phyloP scores from a whole-genome alignment of 2,797 vertebrate genomes.

The Gymnothorax javanicus region DNA sequence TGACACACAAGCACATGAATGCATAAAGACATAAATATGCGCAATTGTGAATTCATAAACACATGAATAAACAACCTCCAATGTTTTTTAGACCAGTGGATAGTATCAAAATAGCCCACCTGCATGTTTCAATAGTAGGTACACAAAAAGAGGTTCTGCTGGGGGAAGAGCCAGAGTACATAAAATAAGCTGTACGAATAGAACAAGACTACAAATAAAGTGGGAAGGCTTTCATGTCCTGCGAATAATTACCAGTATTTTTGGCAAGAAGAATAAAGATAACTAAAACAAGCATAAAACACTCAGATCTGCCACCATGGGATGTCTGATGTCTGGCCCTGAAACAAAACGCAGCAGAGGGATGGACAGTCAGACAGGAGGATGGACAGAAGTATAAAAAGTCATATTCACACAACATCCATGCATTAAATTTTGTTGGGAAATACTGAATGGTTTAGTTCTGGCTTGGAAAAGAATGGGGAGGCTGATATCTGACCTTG shows the following conservation, averaged over 20 bases:
- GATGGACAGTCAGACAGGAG: too few relatives aligned
- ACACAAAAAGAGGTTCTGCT: conserved; percentile 11
- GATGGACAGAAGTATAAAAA: too few relatives aligned
- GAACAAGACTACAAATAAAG: background rate
- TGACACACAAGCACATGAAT: background rate
- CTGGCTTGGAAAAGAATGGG: too few relatives aligned
- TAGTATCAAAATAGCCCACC: conserved; percentile 33
- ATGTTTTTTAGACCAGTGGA: background rate
- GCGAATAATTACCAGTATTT: background rate
- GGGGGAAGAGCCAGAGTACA: conserved; percentile 2
- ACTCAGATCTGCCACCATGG: too few relatives aligned
- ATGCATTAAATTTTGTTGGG: too few relatives aligned
- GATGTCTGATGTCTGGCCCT: too few relatives aligned
- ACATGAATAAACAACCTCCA: conserved; percentile 25
- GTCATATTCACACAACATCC: background rate
- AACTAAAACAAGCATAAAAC: background rate
- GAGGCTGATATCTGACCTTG: too few relatives aligned
- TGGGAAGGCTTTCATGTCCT: background rate
- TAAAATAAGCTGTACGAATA: conserved; percentile 4
- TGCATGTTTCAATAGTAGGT: conserved; percentile 25
- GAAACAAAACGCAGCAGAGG: too few relatives aligned
- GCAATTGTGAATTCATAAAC: conserved; percentile 24
- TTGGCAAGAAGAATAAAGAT: background rate
- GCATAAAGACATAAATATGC: conserved; percentile 3
- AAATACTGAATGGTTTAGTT: too few relatives aligned